Conservation (phyloP, 2,888 invertebrate genomes). For the Lasius fuliginosus region DNA sequence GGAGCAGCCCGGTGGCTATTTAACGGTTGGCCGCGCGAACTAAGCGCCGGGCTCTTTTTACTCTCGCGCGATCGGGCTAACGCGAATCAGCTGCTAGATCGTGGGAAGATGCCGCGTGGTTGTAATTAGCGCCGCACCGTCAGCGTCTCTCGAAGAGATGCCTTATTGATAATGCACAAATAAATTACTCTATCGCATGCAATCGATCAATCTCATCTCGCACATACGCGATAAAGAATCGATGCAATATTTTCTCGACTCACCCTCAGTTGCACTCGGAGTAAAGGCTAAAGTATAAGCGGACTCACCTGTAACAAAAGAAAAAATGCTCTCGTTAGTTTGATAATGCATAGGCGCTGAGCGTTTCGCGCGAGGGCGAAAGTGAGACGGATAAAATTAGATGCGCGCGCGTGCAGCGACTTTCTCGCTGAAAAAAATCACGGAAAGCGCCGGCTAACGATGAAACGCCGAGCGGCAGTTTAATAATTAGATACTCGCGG, state of each 20-base stretch:
- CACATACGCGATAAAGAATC: neutral
- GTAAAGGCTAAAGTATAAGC: neutral
- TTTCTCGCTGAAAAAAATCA: constrained; percentile 40
- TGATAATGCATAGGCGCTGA: neutral
- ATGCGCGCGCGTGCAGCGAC: neutral
- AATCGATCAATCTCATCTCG: neutral
- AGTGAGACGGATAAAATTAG: constrained; percentile 42
- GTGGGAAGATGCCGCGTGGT: constrained; percentile 47
- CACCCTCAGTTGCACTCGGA: neutral
- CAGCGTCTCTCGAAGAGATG: constrained; percentile 25
- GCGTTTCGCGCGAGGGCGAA: constrained; percentile 20
- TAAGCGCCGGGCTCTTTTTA: constrained; percentile 59
- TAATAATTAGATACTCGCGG: constrained; percentile 60
- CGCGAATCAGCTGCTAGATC: constrained; percentile 45
- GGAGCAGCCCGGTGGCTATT: constrained; percentile 51
- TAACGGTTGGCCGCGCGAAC: constrained; percentile 70
- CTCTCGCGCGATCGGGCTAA: constrained; percentile 45
- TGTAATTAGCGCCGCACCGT: constrained; percentile 30
- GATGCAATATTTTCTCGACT: constrained; percentile 7
- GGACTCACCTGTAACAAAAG: constrained; percentile 62
- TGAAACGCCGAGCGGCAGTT: constrained; percentile 12
- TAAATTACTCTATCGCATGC: neutral
- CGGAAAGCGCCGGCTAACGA: constrained; percentile 25
- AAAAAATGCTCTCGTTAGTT: constrained; percentile 33
- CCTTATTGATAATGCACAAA: constrained; percentile 3